Conservation (phyloP, 2,113 vertebrate species). For the Cygnus buccinator region DNA sequence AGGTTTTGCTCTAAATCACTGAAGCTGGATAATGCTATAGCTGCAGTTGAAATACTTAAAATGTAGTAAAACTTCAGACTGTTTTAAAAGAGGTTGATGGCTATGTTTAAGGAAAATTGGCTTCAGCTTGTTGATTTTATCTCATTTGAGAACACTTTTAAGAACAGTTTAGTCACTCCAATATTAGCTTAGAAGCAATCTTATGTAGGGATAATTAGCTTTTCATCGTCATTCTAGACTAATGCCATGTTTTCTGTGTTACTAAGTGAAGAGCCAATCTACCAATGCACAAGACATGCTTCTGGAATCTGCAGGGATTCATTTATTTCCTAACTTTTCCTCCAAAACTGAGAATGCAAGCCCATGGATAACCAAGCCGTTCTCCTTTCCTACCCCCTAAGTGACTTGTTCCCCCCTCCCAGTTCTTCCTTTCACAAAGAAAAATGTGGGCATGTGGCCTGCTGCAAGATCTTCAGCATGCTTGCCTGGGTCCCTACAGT, state of each 20-base stretch:
- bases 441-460: fast-evolving
- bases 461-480: neutral
- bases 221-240: neutral
- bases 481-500: neutral
- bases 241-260: neutral
- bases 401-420: neutral
- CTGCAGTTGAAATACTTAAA: neutral
- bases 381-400: neutral
- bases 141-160: neutral
- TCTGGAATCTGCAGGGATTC: neutral
- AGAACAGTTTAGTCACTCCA: neutral
- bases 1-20: neutral
- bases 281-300: neutral
- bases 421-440: neutral
- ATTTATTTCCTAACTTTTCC: neutral
- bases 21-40: neutral
- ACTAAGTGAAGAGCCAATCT: neutral
- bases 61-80: neutral
- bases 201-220: neutral
- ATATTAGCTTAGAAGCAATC: neutral
- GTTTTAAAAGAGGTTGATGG: neutral
- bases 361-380: neutral
- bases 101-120: neutral
- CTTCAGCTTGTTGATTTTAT: neutral
- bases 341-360: neutral